Percentiles rank a stretch among this genome's conserved stretches.
phyloP scores from a whole-genome alignment of 2,888 invertebrate species.

The Ophion slaviceki region DNA sequence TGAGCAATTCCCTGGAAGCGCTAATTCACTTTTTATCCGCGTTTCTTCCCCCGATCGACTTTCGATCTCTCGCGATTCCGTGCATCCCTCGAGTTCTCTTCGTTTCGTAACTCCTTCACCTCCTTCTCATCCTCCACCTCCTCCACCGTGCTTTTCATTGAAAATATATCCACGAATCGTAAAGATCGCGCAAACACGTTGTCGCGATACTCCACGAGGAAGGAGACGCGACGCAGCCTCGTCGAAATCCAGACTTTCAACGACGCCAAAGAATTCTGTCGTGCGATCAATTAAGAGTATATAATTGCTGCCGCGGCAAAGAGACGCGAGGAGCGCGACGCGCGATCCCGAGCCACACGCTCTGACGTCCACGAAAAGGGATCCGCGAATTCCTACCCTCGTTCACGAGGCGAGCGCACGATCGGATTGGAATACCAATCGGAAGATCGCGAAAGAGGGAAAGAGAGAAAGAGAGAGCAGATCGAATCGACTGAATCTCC shows the following conservation, averaged over 20 bases:
- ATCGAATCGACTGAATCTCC: constrained; percentile 60
- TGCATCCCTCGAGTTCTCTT: neutral
- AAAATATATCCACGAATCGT: constrained; percentile 50
- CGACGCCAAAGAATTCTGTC: constrained; percentile 68
- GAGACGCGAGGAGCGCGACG: constrained; percentile 60
- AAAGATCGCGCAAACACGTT: constrained; percentile 35
- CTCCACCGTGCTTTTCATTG: constrained; percentile 40
- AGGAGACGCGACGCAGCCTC: neutral
- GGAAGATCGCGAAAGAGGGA: constrained; percentile 43
- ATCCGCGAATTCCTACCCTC: constrained; percentile 71
- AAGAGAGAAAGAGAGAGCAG: constrained; percentile 19
- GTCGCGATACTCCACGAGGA: constrained; percentile 16
- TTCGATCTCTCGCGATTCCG: constrained; percentile 31
- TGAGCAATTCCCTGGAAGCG: constrained; percentile 45
- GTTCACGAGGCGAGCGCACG: constrained; percentile 66
- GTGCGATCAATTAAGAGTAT: constrained; percentile 74
- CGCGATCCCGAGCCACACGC: constrained; percentile 50
- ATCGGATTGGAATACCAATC: constrained; percentile 74
- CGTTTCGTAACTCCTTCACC: neutral
- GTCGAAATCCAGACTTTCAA: neutral
- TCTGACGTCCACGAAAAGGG: constrained; percentile 60
- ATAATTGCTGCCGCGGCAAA: constrained; percentile 68
- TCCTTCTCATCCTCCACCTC: neutral
- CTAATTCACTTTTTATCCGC: constrained; percentile 6
- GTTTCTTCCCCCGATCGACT: constrained; percentile 11